Percentiles rank a stretch among this genome's conserved stretches.
Evolutionary conservation across 1,140 invertebrate species (phyloP).

Genomic region (Atta colombica): DNA sequence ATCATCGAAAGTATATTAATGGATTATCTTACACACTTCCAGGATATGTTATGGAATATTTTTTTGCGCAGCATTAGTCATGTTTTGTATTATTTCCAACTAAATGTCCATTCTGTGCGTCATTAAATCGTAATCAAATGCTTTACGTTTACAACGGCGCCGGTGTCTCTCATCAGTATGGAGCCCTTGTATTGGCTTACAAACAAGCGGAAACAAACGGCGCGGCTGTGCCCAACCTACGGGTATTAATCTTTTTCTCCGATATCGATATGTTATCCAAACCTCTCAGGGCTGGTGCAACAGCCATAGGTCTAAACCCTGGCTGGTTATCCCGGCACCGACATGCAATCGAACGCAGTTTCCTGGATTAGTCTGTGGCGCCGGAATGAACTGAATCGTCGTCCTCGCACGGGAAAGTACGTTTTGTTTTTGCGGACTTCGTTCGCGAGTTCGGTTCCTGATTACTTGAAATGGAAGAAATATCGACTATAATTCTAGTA

Average conservation of each 20-base stretch:
- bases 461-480: slow-evolving; percentile 21
- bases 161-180: slow-evolving; percentile 41
- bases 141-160: slow-evolving; percentile 18
- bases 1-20: neutral
- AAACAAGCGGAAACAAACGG: slow-evolving; percentile 68
- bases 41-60: neutral
- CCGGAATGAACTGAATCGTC: slow-evolving; percentile 59
- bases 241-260: slow-evolving; percentile 78
- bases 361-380: slow-evolving; percentile 77
- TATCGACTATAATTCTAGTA: neutral
- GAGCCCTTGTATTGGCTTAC: slow-evolving; percentile 44
- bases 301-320: slow-evolving; percentile 40
- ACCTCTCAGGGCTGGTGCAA: slow-evolving; percentile 72
- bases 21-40: neutral
- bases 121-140: slow-evolving; percentile 36
- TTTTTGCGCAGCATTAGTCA: neutral
- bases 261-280: slow-evolving; percentile 79
- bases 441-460: slow-evolving; percentile 26
- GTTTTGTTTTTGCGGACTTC: slow-evolving; percentile 45
- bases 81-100: neutral
- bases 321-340: slow-evolving; percentile 51
- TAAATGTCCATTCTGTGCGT: neutral
- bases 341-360: slow-evolving; percentile 65
- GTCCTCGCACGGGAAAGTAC: slow-evolving; percentile 18
- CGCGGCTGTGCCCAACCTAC: slow-evolving; percentile 44